These are phyloP conservation scores for Hirtodrosophila confusa DNA, from an alignment of 2,888 invertebrate species.

Conservation along the genomic window DNA sequence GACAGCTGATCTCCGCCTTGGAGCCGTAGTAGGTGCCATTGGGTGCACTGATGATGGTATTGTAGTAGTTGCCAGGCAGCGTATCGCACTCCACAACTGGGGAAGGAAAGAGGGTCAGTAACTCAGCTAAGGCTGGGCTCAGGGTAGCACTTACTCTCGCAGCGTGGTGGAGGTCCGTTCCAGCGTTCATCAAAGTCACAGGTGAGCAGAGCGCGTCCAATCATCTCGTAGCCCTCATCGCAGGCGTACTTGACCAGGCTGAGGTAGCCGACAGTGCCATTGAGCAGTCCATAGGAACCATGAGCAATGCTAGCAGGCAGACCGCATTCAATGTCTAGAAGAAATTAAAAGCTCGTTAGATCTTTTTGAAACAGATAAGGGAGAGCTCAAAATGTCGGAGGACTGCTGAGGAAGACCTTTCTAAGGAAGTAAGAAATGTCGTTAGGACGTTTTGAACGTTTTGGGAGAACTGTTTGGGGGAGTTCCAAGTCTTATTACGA, in stretches of 20 bases:
- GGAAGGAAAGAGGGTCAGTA: slow-evolving; percentile 5
- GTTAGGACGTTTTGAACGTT: too few relatives aligned
- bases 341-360: slow-evolving; percentile 2
- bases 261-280: slow-evolving; percentile 93
- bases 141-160: slow-evolving; percentile 88
- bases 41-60: slow-evolving; percentile 86
- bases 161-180: slow-evolving; percentile 96
- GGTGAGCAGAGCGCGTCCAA: slow-evolving; percentile 91
- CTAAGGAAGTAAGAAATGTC: too few relatives aligned
- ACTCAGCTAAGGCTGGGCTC: neutral
- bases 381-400: too few relatives aligned
- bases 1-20: slow-evolving; percentile 90
- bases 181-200: slow-evolving; percentile 97
- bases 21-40: slow-evolving; percentile 89
- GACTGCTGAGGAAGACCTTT: too few relatives aligned
- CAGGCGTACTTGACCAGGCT: slow-evolving; percentile 94
- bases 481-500: too few relatives aligned
- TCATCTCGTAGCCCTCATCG: slow-evolving; percentile 93
- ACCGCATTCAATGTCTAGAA: slow-evolving; percentile 93
- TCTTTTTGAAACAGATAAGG: too few relatives aligned
- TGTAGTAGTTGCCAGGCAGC: slow-evolving; percentile 86
- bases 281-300: slow-evolving; percentile 92
- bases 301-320: slow-evolving; percentile 93
- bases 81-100: slow-evolving; percentile 90
- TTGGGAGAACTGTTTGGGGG: too few relatives aligned